These are phyloP conservation scores for Cheilosia pagana DNA, from an alignment of 2,888 invertebrate species.

Conservation along the genomic window DNA sequence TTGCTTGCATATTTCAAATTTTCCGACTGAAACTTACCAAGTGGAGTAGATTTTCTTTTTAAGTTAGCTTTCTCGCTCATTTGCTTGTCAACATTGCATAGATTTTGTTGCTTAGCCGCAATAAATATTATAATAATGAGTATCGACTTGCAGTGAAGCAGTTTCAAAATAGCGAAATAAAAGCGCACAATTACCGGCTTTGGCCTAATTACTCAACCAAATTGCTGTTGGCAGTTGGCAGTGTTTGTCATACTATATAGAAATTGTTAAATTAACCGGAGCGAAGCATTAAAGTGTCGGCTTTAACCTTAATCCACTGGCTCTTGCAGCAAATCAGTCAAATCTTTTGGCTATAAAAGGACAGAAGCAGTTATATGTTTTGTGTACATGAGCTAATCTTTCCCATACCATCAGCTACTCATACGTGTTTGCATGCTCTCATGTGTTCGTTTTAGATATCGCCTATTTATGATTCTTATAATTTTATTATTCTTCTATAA, in stretches of 20 bases:
- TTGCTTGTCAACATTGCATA: background rate
- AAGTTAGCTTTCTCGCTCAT: slow-evolving; percentile 4
- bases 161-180: slow-evolving; percentile 2
- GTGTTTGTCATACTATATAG: background rate
- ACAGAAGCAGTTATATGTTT: too few relatives aligned
- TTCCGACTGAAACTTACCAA: slow-evolving; percentile 9
- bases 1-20: background rate
- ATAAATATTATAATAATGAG: too few relatives aligned
- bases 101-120: slow-evolving; percentile 2
- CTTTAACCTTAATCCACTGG: background rate
- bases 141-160: slow-evolving; percentile 4
- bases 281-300: too few relatives aligned
- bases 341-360: background rate
- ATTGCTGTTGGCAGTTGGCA: slow-evolving; percentile 8
- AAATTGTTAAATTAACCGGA: background rate
- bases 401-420: too few relatives aligned
- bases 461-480: background rate
- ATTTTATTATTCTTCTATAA: background rate
- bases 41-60: background rate
- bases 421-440: too few relatives aligned
- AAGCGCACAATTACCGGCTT: slow-evolving; percentile 14
- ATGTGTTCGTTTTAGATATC: too few relatives aligned
- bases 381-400: too few relatives aligned
- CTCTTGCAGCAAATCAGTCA: background rate
- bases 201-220: slow-evolving; percentile 35